Evolutionary conservation across 2,797 vertebrate species (phyloP).

Genomic region (Mus minutoides): DNA sequence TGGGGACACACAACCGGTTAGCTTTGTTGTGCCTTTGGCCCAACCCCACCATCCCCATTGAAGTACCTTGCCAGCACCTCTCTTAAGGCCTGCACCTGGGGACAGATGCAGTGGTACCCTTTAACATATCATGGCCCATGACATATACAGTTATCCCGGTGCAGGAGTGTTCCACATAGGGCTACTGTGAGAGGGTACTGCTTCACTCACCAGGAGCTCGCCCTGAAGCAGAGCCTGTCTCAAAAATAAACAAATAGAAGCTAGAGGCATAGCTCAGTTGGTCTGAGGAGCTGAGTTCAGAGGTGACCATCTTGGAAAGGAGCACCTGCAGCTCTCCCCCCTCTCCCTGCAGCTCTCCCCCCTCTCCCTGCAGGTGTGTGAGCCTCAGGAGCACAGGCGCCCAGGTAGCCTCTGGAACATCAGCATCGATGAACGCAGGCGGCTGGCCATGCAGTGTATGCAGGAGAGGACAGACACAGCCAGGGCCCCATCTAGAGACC

Average conservation of each 20-base stretch:
- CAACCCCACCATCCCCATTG: neutral
- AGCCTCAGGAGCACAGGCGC: neutral
- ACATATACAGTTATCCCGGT: neutral
- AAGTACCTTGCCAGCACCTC: neutral
- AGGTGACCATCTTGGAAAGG: neutral
- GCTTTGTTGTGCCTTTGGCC: neutral
- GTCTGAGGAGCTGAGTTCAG: neutral
- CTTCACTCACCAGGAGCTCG: neutral
- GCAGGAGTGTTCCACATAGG: neutral
- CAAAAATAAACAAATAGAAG: neutral
- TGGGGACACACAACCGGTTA: neutral
- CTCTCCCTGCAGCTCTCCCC: constrained; percentile 45
- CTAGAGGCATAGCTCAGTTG: neutral
- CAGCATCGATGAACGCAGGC: constrained; percentile 58
- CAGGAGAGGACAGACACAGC: neutral
- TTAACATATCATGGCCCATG: neutral
- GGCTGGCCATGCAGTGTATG: neutral
- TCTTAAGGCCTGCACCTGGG: neutral
- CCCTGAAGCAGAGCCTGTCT: neutral
- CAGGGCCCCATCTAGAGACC: neutral
- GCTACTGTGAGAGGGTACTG: neutral
- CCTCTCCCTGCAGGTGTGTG: constrained; percentile 53
- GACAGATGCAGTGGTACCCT: neutral
- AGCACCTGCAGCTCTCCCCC: neutral
- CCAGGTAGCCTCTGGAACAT: constrained; percentile 38